Percentiles rank a stretch among this genome's conserved stretches.
These are phyloP conservation scores for Malurus melanocephalus DNA, from an alignment of 2,113 vertebrate species.

Conservation along the genomic window DNA sequence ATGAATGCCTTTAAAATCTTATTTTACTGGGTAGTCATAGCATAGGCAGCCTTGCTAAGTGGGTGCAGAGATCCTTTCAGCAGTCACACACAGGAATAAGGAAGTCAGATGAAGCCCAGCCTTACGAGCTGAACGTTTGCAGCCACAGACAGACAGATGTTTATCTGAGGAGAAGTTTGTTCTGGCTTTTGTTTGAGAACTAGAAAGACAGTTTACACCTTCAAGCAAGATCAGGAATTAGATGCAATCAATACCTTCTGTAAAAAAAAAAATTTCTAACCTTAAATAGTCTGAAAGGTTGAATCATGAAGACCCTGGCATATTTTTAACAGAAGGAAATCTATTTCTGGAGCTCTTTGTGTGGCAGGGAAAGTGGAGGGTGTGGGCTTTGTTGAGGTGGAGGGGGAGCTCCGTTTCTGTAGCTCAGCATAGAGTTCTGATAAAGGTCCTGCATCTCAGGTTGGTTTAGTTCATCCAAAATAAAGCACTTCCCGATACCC, in stretches of 20 bases:
- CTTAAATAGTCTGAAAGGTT: not conserved
- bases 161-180: slow-evolving; percentile 12
- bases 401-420: not conserved
- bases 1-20: not conserved
- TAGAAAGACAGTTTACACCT: not conserved
- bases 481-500: not conserved
- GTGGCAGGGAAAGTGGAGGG: rapidly evolving
- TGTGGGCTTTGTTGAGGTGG: not conserved
- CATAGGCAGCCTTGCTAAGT: not conserved
- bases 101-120: not conserved
- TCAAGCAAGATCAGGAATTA: not conserved
- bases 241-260: not conserved
- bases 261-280: not conserved
- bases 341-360: not conserved
- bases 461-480: not conserved
- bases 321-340: not conserved
- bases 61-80: not conserved
- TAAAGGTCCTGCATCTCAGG: not conserved
- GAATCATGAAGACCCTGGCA: not conserved
- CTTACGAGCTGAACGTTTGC: not conserved
- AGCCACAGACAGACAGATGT: slow-evolving; percentile 3
- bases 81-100: not conserved
- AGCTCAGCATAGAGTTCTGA: not conserved
- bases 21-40: not conserved
- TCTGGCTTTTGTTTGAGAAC: not conserved